Percentiles rank a stretch among this genome's conserved stretches.
These are phyloP conservation scores for Triops longicaudatus DNA, from an alignment of 1,140 invertebrate genomes.

Conservation along the genomic window DNA sequence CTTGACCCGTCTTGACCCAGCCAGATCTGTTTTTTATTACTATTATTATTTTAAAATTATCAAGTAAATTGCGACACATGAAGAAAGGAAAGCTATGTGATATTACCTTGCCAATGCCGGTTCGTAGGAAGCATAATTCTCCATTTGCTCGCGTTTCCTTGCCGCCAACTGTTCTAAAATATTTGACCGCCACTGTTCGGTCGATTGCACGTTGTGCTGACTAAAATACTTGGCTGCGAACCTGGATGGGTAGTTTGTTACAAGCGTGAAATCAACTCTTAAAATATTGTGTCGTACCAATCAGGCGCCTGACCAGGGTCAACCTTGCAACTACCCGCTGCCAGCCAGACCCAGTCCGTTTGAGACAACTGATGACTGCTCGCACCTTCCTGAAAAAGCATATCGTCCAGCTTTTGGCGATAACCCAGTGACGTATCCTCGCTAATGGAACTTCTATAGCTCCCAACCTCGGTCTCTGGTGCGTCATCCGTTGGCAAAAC, in stretches of 20 bases:
- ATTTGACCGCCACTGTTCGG: constrained; percentile 61
- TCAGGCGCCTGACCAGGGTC: constrained; percentile 60
- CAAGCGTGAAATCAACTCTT: background rate
- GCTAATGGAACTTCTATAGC: constrained; percentile 26
- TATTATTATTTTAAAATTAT: background rate
- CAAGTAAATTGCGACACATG: background rate
- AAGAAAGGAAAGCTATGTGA: background rate
- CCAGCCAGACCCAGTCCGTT: constrained; percentile 59
- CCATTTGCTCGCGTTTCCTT: constrained; percentile 44
- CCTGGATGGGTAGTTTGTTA: background rate
- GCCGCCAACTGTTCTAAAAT: constrained; percentile 60
- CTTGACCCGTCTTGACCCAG: constrained; percentile 70
- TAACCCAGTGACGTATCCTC: constrained; percentile 31
- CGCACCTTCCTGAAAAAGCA: background rate
- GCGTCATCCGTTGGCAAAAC: constrained; percentile 5
- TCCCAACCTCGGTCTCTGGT: background rate
- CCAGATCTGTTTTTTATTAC: constrained; percentile 47
- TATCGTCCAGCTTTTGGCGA: constrained; percentile 29
- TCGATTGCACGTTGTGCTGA: constrained; percentile 18
- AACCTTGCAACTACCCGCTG: constrained; percentile 64
- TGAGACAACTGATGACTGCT: background rate
- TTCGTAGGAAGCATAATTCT: constrained; percentile 53
- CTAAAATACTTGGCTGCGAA: constrained; percentile 21
- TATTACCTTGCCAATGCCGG: constrained; percentile 60
- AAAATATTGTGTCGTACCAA: constrained; percentile 47